Conservation (phyloP, 1,140 invertebrate species). For the Maconellicoccus hirsutus region DNA sequence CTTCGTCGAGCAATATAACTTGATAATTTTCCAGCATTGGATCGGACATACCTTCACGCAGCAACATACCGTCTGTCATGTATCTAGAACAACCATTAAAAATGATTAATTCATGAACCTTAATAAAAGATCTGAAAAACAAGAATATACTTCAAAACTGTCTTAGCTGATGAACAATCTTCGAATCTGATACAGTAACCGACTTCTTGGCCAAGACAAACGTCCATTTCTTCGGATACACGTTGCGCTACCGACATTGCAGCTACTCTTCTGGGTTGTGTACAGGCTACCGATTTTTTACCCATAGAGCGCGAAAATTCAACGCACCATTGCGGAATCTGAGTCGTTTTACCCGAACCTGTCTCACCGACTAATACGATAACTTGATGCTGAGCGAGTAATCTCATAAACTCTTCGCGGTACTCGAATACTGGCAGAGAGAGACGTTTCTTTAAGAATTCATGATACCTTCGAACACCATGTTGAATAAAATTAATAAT, state of each 20-base stretch:
- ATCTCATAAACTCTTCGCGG: slow-evolving; percentile 85
- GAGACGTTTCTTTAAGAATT: slow-evolving; percentile 76
- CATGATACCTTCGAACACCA: slow-evolving; percentile 49
- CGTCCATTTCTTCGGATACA: slow-evolving; percentile 97
- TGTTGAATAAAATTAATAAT: slow-evolving; percentile 22
- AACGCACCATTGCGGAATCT: slow-evolving; percentile 96
- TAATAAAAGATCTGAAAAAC: slow-evolving; percentile 23
- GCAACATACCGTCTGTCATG: slow-evolving; percentile 99
- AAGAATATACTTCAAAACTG: slow-evolving; percentile 39
- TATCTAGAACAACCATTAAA: slow-evolving; percentile 46
- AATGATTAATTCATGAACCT: slow-evolving; percentile 24
- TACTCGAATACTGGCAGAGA: slow-evolving; percentile 96
- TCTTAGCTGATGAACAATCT: slow-evolving; percentile 95
- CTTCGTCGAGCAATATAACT: slow-evolving; percentile 98
- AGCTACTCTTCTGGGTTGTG: slow-evolving; percentile 90
- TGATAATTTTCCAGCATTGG: slow-evolving; percentile 86
- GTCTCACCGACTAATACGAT: slow-evolving; percentile 97
- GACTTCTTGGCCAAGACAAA: slow-evolving; percentile 90
- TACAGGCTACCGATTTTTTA: slow-evolving; percentile 82
- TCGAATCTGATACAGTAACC: slow-evolving; percentile 99
- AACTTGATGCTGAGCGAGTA: slow-evolving; percentile 77
- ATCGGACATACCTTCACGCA: slow-evolving; percentile 94
- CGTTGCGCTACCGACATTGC: slow-evolving; percentile 98
- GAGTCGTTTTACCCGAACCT: slow-evolving; percentile 97
- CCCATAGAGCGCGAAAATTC: slow-evolving; percentile 82